Conservation (phyloP, 1,140 invertebrate species). For the Eumeta japonica region DNA sequence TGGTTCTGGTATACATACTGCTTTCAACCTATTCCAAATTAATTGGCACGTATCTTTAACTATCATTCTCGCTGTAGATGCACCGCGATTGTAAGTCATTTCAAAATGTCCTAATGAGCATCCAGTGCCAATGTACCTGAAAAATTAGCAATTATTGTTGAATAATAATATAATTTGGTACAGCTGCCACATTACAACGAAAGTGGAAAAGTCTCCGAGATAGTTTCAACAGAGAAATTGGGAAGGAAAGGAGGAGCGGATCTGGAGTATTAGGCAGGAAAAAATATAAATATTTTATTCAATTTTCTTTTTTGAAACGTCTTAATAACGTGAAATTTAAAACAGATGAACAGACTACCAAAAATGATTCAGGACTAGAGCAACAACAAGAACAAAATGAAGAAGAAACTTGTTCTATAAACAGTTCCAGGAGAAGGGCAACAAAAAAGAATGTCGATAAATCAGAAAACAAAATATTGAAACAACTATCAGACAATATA, state of each 20-base stretch:
- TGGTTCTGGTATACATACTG: constrained; percentile 1
- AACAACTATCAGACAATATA: too few species aligned
- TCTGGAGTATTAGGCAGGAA: background rate
- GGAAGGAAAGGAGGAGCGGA: constrained; percentile 1
- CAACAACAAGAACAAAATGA: too few species aligned
- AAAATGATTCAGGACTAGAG: too few species aligned
- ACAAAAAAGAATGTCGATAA: too few species aligned
- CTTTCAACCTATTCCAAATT: constrained; percentile 1
- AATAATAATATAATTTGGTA: constrained; percentile 1
- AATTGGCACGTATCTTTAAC: constrained; percentile 1
- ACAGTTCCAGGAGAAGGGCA: too few species aligned
- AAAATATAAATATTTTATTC: constrained; percentile 2
- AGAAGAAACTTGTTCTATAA: too few species aligned
- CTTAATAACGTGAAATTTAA: too few species aligned
- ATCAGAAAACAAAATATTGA: too few species aligned
- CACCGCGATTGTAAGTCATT: background rate
- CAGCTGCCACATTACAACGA: background rate
- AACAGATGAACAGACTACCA: too few species aligned
- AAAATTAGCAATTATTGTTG: too few species aligned
- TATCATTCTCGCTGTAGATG: constrained; percentile 1
- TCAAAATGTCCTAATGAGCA: background rate
- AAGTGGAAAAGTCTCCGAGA: constrained; percentile 5
- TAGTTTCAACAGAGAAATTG: constrained; percentile 4
- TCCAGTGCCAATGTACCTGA: background rate
- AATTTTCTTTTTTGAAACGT: constrained; percentile 3